Conservation (phyloP, 2,797 vertebrate genomes). For the Lepidocolaptes lacrymiger region DNA sequence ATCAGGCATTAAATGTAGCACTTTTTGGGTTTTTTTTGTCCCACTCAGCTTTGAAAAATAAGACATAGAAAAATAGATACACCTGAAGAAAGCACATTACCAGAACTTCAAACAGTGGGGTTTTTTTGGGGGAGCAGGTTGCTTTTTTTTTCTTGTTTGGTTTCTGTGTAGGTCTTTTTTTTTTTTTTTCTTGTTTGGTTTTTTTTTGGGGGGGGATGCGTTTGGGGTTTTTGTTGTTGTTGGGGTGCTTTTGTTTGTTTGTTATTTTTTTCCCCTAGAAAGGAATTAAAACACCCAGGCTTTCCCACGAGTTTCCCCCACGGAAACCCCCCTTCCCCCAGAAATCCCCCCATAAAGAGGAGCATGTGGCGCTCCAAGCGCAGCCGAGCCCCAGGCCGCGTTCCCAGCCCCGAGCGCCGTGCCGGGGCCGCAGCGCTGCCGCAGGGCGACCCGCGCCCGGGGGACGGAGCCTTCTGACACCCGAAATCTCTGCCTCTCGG, state of each 20-base stretch:
- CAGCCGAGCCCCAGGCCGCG: neutral
- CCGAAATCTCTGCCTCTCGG: slow-evolving; percentile 11
- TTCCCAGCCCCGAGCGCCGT: no score
- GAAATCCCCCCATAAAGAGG: neutral
- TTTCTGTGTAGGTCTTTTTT: neutral
- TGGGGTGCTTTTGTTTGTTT: neutral
- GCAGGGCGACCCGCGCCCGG: no score
- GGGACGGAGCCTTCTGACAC: neutral
- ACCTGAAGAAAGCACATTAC: neutral
- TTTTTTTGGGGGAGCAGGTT: fast-evolving
- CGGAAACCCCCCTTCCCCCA: neutral
- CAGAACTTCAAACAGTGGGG: neutral
- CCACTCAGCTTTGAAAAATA: neutral
- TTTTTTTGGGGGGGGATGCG: neutral
- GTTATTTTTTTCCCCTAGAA: neutral
- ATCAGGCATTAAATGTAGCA: neutral
- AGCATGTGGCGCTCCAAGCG: neutral
- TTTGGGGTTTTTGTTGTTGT: neutral
- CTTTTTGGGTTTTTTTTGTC: neutral
- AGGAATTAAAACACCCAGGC: neutral
- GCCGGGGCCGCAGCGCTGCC: neutral
- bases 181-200: neutral
- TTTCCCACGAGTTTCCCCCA: neutral
- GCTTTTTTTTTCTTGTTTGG: fast-evolving
- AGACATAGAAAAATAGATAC: neutral